Conservation (phyloP, 2,113 vertebrate genomes). For the Poeciliopsis occidentalis region DNA sequence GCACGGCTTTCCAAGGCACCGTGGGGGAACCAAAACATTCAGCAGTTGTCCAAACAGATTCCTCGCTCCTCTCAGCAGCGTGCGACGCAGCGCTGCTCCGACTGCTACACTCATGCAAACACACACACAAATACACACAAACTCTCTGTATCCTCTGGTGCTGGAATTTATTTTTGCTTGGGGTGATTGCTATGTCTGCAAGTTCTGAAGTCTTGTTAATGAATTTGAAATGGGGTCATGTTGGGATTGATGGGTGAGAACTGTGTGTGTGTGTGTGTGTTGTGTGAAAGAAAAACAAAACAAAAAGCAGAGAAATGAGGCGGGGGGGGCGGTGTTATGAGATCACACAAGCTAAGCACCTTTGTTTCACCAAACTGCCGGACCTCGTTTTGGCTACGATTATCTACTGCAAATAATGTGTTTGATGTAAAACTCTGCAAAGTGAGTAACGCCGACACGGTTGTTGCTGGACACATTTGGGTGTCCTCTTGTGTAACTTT, state of each 20-base stretch:
- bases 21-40: constrained; percentile 81
- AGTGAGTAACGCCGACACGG: constrained; percentile 3
- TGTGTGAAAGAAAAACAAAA: neutral
- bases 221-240: constrained; percentile 75
- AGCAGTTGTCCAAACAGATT: constrained; percentile 85
- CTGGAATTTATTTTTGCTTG: constrained; percentile 75
- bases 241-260: constrained; percentile 74
- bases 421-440: constrained; percentile 21
- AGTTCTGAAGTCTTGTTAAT: constrained; percentile 77
- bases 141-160: constrained; percentile 54
- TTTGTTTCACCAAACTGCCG: constrained; percentile 51
- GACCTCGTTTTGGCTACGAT: constrained; percentile 40
- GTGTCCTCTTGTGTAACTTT: constrained; percentile 19
- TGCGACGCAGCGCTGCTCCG: constrained; percentile 64
- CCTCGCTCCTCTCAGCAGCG: constrained; percentile 58
- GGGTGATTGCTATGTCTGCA: constrained; percentile 79
- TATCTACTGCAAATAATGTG: constrained; percentile 29
- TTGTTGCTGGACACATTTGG: constrained; percentile 1
- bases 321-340: constrained; percentile 45
- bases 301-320: constrained; percentile 33
- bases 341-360: constrained; percentile 58
- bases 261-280: constrained; percentile 37
- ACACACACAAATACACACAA: constrained; percentile 27
- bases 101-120: constrained; percentile 37
- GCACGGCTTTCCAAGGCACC: constrained; percentile 75